phyloP scores from a whole-genome alignment of 2,888 invertebrate genomes.

The Clitarchus hookeri region DNA sequence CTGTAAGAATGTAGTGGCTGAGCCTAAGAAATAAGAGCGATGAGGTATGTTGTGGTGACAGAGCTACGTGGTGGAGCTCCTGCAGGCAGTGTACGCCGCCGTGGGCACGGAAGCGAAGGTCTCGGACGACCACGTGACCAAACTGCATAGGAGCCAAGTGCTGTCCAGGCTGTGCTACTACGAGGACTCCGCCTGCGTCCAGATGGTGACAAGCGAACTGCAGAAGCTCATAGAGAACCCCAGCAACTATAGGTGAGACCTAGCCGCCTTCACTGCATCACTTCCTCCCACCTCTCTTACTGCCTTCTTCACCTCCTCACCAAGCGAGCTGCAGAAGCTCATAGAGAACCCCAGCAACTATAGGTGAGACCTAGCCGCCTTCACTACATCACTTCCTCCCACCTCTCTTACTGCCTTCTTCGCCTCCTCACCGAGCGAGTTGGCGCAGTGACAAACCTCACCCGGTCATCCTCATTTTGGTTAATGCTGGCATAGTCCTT shows the following conservation, averaged over 20 bases:
- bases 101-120: conserved; percentile 59
- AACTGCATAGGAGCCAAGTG: conserved; percentile 63
- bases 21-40: not conserved
- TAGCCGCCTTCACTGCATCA: too few relatives aligned
- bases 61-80: conserved; percentile 57
- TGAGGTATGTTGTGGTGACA: conserved; percentile 44
- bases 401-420: too few relatives aligned
- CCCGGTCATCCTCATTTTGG: too few relatives aligned
- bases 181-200: conserved; percentile 26
- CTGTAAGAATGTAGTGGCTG: too few relatives aligned
- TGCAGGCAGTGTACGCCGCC: conserved; percentile 56
- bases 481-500: too few relatives aligned
- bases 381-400: too few relatives aligned
- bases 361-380: not conserved
- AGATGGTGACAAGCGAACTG: not conserved
- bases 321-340: conserved; percentile 9
- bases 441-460: too few relatives aligned
- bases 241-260: not conserved
- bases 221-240: not conserved
- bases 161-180: conserved; percentile 40
- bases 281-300: too few relatives aligned
- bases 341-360: not conserved
- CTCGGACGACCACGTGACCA: conserved; percentile 60
- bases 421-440: too few relatives aligned
- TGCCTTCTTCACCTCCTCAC: too few relatives aligned